Percentiles rank a stretch among this genome's conserved stretches.
phyloP scores from a whole-genome alignment of 2,797 vertebrate species.

The Nothura maculosa region DNA sequence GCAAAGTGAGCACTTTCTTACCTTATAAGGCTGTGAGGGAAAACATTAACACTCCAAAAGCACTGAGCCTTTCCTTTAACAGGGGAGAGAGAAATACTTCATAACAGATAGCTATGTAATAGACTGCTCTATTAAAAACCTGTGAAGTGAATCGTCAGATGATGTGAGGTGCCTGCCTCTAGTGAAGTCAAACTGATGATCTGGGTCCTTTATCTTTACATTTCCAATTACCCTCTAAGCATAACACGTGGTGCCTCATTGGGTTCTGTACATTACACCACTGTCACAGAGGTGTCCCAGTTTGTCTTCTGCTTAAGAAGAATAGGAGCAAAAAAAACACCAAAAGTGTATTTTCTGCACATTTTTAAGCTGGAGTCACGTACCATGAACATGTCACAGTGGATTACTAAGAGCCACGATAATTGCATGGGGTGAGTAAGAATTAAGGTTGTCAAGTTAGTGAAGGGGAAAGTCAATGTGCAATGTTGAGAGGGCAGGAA shows the following conservation, averaged over 20 bases:
- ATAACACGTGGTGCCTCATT: background rate
- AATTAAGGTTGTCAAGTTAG: background rate
- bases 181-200: background rate
- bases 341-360: background rate
- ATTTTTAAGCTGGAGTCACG: background rate
- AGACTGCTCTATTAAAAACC: background rate
- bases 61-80: background rate
- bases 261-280: background rate
- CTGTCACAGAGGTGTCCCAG: background rate
- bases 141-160: background rate
- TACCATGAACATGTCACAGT: background rate
- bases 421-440: background rate
- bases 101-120: background rate
- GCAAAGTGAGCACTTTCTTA: background rate
- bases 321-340: background rate
- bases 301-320: background rate
- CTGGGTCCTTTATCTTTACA: background rate
- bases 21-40: background rate
- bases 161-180: background rate
- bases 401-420: background rate
- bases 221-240: background rate
- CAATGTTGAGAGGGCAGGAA: fast-evolving
- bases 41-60: background rate
- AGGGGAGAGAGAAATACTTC: background rate
- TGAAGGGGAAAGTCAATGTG: background rate